Conservation (phyloP, 1,140 invertebrate genomes). For the Colletes gigas region DNA sequence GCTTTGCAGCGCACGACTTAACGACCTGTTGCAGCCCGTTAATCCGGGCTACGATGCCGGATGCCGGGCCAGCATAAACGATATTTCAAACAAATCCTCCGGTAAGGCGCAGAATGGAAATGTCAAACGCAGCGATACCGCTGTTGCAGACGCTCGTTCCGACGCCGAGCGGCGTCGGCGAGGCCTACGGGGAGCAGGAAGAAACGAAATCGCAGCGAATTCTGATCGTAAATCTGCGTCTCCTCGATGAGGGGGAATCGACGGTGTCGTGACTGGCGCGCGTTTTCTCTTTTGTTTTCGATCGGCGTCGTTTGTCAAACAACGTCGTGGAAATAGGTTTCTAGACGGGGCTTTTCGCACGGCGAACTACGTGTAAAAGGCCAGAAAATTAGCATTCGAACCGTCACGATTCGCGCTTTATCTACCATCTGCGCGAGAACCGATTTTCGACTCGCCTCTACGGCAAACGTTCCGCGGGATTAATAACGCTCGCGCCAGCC, state of each 20-base stretch:
- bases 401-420: conserved; percentile 32
- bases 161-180: not conserved
- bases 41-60: conserved; percentile 56
- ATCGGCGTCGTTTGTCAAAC: conserved; percentile 49
- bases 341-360: conserved; percentile 1
- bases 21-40: conserved; percentile 67
- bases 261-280: conserved; percentile 45
- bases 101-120: conserved; percentile 67
- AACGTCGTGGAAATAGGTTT: conserved; percentile 9
- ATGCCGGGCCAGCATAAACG: conserved; percentile 50
- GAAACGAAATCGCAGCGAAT: conserved; percentile 33
- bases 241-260: conserved; percentile 16
- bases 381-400: conserved; percentile 35
- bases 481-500: conserved; percentile 12
- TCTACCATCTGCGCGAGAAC: not conserved
- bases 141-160: conserved; percentile 14
- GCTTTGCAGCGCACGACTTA: conserved; percentile 57
- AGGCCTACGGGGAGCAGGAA: conserved; percentile 15
- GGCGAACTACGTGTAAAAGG: not conserved
- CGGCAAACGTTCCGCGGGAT: not conserved
- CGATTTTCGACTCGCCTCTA: not conserved
- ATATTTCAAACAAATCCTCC: conserved; percentile 64
- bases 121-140: conserved; percentile 64
- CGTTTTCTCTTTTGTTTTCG: conserved; percentile 49
- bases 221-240: conserved; percentile 47